Evolutionary conservation across 2,888 invertebrate species (phyloP), one percentile per base, ranked within the genome.

Genomic region (Athetis lepigone): DNA sequence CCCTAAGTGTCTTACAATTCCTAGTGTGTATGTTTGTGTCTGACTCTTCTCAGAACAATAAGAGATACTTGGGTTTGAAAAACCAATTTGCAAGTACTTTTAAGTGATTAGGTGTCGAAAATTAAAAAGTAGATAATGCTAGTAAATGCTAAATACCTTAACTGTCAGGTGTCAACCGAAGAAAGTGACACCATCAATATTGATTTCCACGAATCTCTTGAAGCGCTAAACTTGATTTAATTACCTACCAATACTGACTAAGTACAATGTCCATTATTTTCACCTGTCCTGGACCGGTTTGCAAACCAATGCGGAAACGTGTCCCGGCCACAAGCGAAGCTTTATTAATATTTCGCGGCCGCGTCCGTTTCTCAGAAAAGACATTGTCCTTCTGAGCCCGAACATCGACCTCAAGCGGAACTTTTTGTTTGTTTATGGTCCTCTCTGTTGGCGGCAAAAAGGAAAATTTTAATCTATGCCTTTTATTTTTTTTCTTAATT

Each of bases 301-400:
- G 50, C 37, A 55, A 70, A 55, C 73, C 72, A 79, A 85, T 80
- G 85, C 88, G 87, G 88, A 90, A 90, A 90, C 85, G 69, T 81
- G 84, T 68, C 64, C 79, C 58, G 79, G 75, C 78, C 72, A 36
- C 70, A 52, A 56, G 73, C 69, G 66, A 70, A 80, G 78, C 76
- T 86, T 89, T 88, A 79, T 90, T 88, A 88, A 89, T 86, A 89
- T 92, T 90, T 86, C 52, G 83, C 85, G 83, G 81, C 83, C 83
- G 81, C 83, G 84, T 82, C 79, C 81, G 80, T 70, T 93, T 92
- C 93, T 85, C 79, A 86, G 93, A 93, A 92, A 85, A 89, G 90
- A 88, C 92, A 88, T 88, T 89, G 93, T 92, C 88, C 91, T 88
- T 87, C 84, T 80, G 82, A 78, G 79, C 75, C 77, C 70, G 92